Conservation (phyloP, 2,797 vertebrate genomes). For the Acipenser transmontanus region DNA sequence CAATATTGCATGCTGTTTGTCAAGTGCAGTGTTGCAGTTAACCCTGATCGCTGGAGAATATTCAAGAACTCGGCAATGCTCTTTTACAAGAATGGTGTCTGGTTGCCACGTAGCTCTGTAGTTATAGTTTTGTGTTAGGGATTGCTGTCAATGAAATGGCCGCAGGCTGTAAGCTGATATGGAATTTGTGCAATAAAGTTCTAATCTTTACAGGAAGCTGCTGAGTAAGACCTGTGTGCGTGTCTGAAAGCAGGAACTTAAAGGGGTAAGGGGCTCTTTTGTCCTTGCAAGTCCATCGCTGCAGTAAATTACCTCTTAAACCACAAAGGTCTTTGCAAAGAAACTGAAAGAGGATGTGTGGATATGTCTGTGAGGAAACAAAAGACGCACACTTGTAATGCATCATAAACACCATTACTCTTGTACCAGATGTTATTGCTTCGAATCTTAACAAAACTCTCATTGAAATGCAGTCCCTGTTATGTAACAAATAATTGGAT, state of each 20-base stretch:
- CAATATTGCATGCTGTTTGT: no score
- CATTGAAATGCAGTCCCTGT: no score
- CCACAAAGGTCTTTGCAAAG: constrained; percentile 3
- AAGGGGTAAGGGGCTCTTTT: background rate
- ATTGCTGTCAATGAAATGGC: constrained; percentile 34
- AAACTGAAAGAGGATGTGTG: constrained; percentile 10
- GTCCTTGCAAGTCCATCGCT: constrained; percentile 2
- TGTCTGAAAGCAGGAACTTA: constrained; percentile 14
- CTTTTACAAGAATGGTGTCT: background rate
- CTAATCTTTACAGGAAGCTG: constrained; percentile 64
- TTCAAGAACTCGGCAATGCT: background rate
- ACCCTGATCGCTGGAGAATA: constrained; percentile 14
- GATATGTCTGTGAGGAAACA: background rate
- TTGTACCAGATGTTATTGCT: no score
- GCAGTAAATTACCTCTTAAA: background rate
- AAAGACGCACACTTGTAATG: no score
- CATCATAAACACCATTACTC: no score
- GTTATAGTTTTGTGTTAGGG: constrained; percentile 54
- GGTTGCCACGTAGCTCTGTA: constrained; percentile 24
- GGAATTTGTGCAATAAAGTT: constrained; percentile 83
- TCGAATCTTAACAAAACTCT: no score
- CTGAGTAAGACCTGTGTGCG: constrained; percentile 32
- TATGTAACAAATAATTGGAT: no score
- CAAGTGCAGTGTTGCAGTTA: constrained; percentile 12
- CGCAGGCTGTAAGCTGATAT: constrained; percentile 69